Conservation (phyloP, 2,888 invertebrate genomes). For the Zygogramma bicolorata region DNA sequence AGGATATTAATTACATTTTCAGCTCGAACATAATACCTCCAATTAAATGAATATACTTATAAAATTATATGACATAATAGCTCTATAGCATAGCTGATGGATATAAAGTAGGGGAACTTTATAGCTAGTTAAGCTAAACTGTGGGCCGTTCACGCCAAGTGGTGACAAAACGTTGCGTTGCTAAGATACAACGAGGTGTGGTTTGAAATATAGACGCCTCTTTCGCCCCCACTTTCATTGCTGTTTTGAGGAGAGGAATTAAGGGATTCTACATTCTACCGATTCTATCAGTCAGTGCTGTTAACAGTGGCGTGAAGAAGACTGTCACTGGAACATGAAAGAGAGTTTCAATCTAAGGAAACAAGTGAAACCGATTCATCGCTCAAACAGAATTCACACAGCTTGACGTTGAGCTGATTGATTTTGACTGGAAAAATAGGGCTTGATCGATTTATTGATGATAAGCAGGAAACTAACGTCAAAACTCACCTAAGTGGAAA, state of each 20-base stretch:
- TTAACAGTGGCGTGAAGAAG: neutral
- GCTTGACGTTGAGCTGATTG: no score
- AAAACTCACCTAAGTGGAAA: no score
- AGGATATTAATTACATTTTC: conserved; percentile 41
- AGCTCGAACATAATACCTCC: conserved; percentile 37
- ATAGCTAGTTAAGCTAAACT: conserved; percentile 60
- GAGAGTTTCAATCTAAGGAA: neutral
- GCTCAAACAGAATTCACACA: no score
- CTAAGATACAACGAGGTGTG: conserved; percentile 62
- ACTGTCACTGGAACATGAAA: neutral
- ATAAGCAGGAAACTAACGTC: no score
- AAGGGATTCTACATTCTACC: no score
- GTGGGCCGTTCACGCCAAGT: conserved; percentile 57
- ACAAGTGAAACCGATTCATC: no score
- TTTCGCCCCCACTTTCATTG: conserved; percentile 24
- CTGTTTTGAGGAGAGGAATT: conserved; percentile 16
- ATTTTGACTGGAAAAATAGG: no score
- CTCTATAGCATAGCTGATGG: conserved; percentile 32
- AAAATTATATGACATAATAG: conserved; percentile 42
- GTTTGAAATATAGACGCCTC: conserved; percentile 31
- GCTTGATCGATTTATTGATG: no score
- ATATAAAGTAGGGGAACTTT: conserved; percentile 49
- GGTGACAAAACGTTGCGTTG: conserved; percentile 61
- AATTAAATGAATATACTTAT: conserved; percentile 42
- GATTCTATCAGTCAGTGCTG: conserved; percentile 13